phyloP scores from a whole-genome alignment of 1,140 invertebrate genomes.

The Periplaneta americana region DNA sequence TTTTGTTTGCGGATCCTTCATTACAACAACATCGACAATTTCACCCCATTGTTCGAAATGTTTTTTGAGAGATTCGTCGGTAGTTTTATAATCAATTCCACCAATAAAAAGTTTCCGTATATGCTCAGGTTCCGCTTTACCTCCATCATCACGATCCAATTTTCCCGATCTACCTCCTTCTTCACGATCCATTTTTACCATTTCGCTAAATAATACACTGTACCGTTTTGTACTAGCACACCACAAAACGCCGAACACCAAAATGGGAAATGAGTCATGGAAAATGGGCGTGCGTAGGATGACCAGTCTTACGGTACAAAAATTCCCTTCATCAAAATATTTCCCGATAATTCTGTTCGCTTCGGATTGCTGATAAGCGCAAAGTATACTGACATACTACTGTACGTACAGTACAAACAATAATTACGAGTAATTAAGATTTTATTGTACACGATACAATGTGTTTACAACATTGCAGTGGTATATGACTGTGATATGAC shows the following conservation, averaged over 20 bases:
- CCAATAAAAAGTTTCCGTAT: conserved; percentile 96
- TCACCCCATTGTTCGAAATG: conserved; percentile 97
- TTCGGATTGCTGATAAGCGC: too few species aligned
- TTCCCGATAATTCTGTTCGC: too few species aligned
- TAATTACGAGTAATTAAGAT: too few species aligned
- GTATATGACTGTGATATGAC: too few species aligned
- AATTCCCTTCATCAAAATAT: too few species aligned
- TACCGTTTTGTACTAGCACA: background rate
- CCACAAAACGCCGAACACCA: background rate
- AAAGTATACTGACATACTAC: too few species aligned
- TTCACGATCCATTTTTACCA: background rate
- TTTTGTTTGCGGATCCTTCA: conserved; percentile 93
- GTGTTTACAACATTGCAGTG: too few species aligned
- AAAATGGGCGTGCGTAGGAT: background rate
- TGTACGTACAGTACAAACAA: too few species aligned
- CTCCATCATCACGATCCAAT: conserved; percentile 15
- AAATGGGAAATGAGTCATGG: background rate
- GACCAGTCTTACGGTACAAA: background rate
- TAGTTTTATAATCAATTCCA: conserved; percentile 91
- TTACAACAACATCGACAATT: conserved; percentile 95
- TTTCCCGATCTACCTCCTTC: too few species aligned
- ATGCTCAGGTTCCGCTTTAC: conserved; percentile 79
- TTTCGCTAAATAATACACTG: background rate
- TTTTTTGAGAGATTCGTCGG: conserved; percentile 85
- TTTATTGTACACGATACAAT: too few species aligned